phyloP scores from a whole-genome alignment of 23 tunicate species.

The Styela clava region DNA sequence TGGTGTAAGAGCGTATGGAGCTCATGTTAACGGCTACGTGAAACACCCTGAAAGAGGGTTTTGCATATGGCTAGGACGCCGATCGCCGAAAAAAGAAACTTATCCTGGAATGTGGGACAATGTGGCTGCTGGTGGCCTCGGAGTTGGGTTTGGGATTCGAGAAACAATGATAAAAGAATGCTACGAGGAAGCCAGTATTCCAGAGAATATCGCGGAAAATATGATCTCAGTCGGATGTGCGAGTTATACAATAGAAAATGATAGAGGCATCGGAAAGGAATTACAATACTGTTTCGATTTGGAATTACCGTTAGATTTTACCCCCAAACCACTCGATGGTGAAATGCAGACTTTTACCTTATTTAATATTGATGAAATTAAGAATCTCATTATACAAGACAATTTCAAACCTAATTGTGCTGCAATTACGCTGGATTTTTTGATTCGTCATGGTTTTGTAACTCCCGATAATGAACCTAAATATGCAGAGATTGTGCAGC shows the following conservation, averaged over 20 bases:
- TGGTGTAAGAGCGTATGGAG: slow-evolving; percentile 76
- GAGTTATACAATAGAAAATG: slow-evolving; percentile 67
- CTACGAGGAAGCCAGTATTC: slow-evolving; percentile 93
- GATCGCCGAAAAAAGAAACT: slow-evolving; percentile 75
- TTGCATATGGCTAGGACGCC: slow-evolving; percentile 83
- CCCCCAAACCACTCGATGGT: slow-evolving; percentile 73
- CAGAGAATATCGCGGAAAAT: slow-evolving; percentile 47
- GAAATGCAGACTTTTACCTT: slow-evolving; percentile 74
- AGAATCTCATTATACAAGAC: slow-evolving; percentile 38
- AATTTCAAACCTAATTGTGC: slow-evolving; percentile 97
- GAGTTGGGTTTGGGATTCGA: slow-evolving; percentile 50
- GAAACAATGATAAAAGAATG: slow-evolving; percentile 94
- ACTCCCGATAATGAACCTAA: slow-evolving; percentile 54
- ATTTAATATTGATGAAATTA: slow-evolving; percentile 75
- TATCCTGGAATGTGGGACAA: slow-evolving; percentile 91
- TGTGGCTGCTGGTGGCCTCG: slow-evolving; percentile 93
- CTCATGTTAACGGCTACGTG: slow-evolving; percentile 94
- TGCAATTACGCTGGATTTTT: slow-evolving; percentile 85
- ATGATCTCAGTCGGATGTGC: slow-evolving; percentile 66
- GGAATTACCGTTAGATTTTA: slow-evolving; percentile 79
- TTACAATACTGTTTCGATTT: slow-evolving; percentile 92
- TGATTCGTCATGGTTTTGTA: slow-evolving; percentile 70
- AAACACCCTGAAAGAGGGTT: slow-evolving; percentile 67
- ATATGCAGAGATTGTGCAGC: slow-evolving; percentile 13
- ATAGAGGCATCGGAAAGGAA: slow-evolving; percentile 70